A percentile compares a stretch with the other conserved stretches of the same genome.
These are phyloP conservation scores for Harpagus bidentatus DNA, from an alignment of 2,113 vertebrate genomes.

Conservation along the genomic window DNA sequence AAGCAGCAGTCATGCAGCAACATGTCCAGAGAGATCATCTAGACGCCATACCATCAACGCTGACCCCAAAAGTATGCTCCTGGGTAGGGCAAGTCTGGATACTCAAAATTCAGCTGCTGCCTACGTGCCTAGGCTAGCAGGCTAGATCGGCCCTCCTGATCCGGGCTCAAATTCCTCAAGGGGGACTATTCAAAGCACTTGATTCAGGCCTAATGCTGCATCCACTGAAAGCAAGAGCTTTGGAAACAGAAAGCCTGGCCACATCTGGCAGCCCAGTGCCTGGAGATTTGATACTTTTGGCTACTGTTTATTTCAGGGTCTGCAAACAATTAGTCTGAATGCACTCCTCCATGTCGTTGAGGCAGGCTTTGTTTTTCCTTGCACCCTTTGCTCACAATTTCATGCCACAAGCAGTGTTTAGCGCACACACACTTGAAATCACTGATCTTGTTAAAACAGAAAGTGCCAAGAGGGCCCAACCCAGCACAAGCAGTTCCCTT, in stretches of 20 bases:
- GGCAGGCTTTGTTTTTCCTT: background rate
- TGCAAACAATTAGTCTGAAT: background rate
- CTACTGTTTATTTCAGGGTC: background rate
- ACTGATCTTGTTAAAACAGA: background rate
- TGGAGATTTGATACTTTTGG: background rate
- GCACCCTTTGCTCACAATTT: background rate
- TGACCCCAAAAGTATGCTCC: background rate
- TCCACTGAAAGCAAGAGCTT: background rate
- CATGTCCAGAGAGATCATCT: background rate
- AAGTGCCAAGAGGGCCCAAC: background rate
- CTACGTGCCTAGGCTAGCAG: background rate
- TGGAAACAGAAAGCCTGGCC: background rate
- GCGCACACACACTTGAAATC: background rate
- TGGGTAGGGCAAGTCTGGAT: background rate
- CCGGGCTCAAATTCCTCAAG: background rate
- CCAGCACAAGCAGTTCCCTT: background rate
- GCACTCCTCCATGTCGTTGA: fast-evolving
- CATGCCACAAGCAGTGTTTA: background rate
- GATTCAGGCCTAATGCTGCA: background rate
- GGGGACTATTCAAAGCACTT: background rate
- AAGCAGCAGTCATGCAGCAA: background rate
- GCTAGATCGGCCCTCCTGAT: background rate
- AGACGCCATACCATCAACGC: background rate
- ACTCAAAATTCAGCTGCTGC: background rate
- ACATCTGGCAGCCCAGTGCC: background rate